Base-by-base conservation (phyloP, 2,797 vertebrate species). In the Crocidura indochinensis region DNA sequence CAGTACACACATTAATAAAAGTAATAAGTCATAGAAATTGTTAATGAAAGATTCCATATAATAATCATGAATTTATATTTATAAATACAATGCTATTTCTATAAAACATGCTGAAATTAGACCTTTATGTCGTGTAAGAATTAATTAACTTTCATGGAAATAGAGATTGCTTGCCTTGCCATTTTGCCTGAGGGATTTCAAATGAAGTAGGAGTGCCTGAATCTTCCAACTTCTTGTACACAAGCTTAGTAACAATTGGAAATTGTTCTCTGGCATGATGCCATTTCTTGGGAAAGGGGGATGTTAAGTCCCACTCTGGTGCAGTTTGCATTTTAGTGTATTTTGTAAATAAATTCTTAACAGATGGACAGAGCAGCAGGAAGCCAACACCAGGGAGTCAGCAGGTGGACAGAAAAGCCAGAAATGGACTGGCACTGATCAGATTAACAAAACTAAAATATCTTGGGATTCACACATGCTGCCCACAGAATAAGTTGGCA, bases 361-460 rank as follows among this genome's bases (percentile, higher is more conserved):
- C 98, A 98, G 97, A 98, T 97, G 98, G 97, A 96, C 81, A 90
- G 92, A 97, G 94, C 96, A 97, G 90, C 96, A 97, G 97, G 95
- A 97, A 96, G 96, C 95, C 72, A 96, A 81, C 97, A 97, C 95
- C 46, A 87, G 97, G 97, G 97, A 98, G 96, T 94, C 97, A 97
- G 97, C 97, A 98, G 97, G 97, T 97, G 97, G 97, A 96, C 91
- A 92, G 90, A 94, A 95, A 83, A 97, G 97, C 97, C 98, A 97
- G 93, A 97, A 97, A 97, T 2, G 86, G 93, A 84, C 97, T 97
- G 97, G 97, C 97, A 96, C 97, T 96, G 97, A 97, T 97, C 96
- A 97, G 96, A 98, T 97, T 96, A 97, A 97, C 97, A 97, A 90
- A 97, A 82, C 94, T 92, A 96, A 95, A 97, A 96, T 97, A 95